Percentiles rank a stretch among this genome's conserved stretches.
These are phyloP conservation scores for Alosa sapidissima DNA, from an alignment of 2,797 vertebrate genomes.

Conservation along the genomic window DNA sequence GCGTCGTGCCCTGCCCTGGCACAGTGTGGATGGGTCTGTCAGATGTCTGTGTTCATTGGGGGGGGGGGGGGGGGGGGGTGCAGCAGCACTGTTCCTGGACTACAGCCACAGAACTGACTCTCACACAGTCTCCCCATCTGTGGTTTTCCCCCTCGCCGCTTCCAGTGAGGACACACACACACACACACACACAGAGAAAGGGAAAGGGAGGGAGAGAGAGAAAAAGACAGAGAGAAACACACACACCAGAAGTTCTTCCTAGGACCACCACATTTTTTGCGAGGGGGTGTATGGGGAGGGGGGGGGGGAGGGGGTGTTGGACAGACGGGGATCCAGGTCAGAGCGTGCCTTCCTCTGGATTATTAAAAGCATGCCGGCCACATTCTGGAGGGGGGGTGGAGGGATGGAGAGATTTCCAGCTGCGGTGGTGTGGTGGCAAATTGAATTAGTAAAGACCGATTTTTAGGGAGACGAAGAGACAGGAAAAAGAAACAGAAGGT, in stretches of 20 bases:
- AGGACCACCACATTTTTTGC: conserved; percentile 8
- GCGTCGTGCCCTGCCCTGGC: neutral
- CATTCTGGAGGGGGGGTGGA: neutral
- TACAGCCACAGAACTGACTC: neutral
- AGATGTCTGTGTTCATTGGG: neutral
- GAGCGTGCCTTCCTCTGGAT: conserved; percentile 1
- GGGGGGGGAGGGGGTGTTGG: neutral
- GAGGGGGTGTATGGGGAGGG: neutral
- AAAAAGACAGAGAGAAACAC: neutral
- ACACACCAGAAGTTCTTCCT: conserved; percentile 4
- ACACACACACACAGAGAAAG: conserved; percentile 10
- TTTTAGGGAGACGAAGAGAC: neutral
- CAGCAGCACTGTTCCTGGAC: conserved; percentile 9
- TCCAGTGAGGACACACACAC: conserved; percentile 30
- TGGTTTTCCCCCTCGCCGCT: conserved; percentile 13
- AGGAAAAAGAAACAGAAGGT: neutral
- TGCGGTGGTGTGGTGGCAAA: neutral
- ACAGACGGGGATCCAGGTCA: conserved; percentile 19
- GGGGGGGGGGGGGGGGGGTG: neutral
- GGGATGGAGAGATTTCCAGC: neutral
- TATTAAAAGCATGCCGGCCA: conserved; percentile 14
- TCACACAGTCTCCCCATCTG: conserved; percentile 15
- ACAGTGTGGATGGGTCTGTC: neutral
- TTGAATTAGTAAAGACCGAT: neutral
- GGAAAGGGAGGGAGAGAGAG: neutral